These are phyloP conservation scores for Trichomycterus rosablanca DNA, from an alignment of 2,113 vertebrate genomes.

Conservation along the genomic window DNA sequence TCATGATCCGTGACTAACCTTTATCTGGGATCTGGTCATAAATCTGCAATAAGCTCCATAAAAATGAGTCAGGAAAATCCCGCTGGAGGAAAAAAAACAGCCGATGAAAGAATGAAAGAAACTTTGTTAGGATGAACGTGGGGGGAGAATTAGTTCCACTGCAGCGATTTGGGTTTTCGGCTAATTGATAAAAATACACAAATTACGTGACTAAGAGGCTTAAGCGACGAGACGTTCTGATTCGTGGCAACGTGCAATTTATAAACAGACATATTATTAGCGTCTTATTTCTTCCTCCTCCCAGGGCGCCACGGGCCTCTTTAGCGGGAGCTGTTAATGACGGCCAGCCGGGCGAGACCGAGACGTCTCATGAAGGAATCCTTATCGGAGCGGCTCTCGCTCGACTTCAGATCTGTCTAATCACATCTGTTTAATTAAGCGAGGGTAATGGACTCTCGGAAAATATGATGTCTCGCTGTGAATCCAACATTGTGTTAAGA, in stretches of 20 bases:
- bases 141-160: slow-evolving; percentile 7
- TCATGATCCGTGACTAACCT: slow-evolving; percentile 36
- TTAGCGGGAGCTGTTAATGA: slow-evolving; percentile 62
- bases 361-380: slow-evolving; percentile 47
- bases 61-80: slow-evolving; percentile 34
- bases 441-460: slow-evolving; percentile 67
- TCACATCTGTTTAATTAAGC: slow-evolving; percentile 73
- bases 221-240: background rate
- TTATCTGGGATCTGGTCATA: slow-evolving; percentile 41
- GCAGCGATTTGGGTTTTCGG: background rate
- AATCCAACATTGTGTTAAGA: slow-evolving; percentile 38
- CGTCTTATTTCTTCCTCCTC: slow-evolving; percentile 15
- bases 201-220: slow-evolving; percentile 20
- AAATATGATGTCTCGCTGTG: slow-evolving; percentile 60
- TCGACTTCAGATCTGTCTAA: slow-evolving; percentile 67
- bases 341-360: slow-evolving; percentile 56
- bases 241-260: slow-evolving; percentile 17
- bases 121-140: slow-evolving; percentile 13
- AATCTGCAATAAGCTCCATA: slow-evolving; percentile 31
- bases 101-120: slow-evolving; percentile 19
- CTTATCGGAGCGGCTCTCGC: slow-evolving; percentile 57
- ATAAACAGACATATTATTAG: slow-evolving; percentile 45
- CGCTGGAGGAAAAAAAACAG: slow-evolving; percentile 17
- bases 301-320: slow-evolving; percentile 30
- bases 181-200: slow-evolving; percentile 18